These are phyloP conservation scores for Conus ventricosus DNA, from an alignment of 1,140 invertebrate genomes.

Conservation along the genomic window DNA sequence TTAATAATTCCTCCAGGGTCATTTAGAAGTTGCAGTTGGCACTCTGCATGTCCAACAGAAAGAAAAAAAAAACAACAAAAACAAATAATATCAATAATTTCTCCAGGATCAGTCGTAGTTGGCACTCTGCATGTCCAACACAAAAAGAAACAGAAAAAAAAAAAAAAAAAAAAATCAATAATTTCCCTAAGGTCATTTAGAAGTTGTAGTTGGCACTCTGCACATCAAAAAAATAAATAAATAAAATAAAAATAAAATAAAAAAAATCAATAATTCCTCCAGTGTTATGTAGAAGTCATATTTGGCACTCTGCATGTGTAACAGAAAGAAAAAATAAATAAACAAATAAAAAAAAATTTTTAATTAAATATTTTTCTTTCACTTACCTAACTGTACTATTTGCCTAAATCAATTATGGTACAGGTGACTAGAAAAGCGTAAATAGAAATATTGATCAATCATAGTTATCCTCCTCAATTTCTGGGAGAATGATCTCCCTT, in stretches of 20 bases:
- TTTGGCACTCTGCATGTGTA: constrained; percentile 81
- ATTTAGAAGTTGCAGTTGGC: constrained; percentile 88
- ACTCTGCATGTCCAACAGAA: constrained; percentile 65
- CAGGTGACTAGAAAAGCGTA: no score
- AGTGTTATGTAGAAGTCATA: constrained; percentile 83
- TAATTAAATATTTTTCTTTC: no score
- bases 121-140: constrained; percentile 77
- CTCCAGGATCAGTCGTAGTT: constrained; percentile 85
- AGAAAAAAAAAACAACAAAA: not conserved
- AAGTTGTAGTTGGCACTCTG: constrained; percentile 89
- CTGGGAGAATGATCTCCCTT: no score
- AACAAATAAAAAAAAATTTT: not conserved
- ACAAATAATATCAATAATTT: constrained; percentile 54
- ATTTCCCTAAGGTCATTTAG: constrained; percentile 27
- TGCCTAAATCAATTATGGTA: no score
- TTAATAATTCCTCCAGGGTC: constrained; percentile 78
- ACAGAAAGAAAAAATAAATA: not conserved
- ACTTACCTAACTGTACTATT: no score
- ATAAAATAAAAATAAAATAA: not conserved
- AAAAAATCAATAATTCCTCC: constrained; percentile 72
- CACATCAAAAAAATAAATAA: not conserved
- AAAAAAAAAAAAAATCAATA: not conserved
- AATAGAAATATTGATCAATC: no score
- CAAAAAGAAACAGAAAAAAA: not conserved
- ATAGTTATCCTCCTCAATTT: no score